Evolutionary conservation across 2,113 vertebrate genomes (phyloP), one percentile per base, ranked within the genome.

Genomic region (Saccopteryx leptura): DNA sequence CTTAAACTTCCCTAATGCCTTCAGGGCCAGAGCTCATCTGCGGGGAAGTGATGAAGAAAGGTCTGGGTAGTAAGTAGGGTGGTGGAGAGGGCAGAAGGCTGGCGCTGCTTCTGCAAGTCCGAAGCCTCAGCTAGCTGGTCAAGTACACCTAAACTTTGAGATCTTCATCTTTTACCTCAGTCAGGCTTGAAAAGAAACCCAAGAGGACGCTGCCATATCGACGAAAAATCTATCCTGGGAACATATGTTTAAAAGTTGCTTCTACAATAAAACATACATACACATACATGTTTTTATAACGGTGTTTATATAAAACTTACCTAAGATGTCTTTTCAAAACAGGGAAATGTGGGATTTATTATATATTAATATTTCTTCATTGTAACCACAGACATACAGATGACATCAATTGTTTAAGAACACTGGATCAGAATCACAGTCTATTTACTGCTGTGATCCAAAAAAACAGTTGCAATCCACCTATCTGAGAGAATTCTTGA

Each of bases 241-340:
- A 72, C 3, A 2, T 81, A 26, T 15, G 9, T 81, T 95, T 46
- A 33, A 83, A 80, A 81, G 26, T 31, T 91, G 28, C 1, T 76
- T 94, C 48, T 65, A 33, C 5, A 58, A 63, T 31, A 66, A 78
- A 52, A 88, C 11, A 85, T 3, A 69, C n/a, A 50, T 2, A 19
- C 23, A 9, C 3, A 74, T 39, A 72, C 26, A 24, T 63, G 39
- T 39, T 39, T 39, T 39, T 39, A 39, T 39, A 39, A 39, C 39
- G 52, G 19, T 18, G 56, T 81, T 90, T 95, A 83, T 39, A 10
- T 56, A 89, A 78, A 94, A 74, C 13, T 86, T 68, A 39, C 52
- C 39, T 50, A 65, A 82, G 17, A 46, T 66, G 48, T 50, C 14
- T 19, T 95, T 87, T 95, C n/a, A 90, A 96, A 79, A 82, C 28